Percentiles rank a stretch among this genome's conserved stretches.
phyloP scores from a whole-genome alignment of 2,888 invertebrate genomes.

The Ornithoptera priamus region DNA sequence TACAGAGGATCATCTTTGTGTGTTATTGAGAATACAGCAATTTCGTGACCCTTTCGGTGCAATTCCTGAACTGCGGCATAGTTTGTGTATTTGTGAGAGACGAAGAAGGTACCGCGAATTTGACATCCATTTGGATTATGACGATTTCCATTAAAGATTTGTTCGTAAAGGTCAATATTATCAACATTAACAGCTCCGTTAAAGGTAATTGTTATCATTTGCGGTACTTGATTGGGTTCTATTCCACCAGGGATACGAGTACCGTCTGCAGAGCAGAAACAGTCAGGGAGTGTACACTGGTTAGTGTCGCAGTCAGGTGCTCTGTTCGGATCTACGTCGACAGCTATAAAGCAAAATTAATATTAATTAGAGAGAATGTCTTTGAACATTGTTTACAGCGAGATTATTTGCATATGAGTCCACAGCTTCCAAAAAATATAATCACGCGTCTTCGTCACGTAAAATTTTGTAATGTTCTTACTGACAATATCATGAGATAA shows the following conservation, averaged over 20 bases:
- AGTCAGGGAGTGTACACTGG: conserved; percentile 93
- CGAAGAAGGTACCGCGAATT: conserved; percentile 94
- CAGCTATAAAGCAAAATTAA: conserved; percentile 80
- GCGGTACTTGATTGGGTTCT: conserved; percentile 92
- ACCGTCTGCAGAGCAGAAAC: conserved; percentile 95
- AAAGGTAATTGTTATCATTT: conserved; percentile 96
- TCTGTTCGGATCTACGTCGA: conserved; percentile 93
- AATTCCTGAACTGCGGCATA: conserved; percentile 94
- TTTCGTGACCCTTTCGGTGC: conserved; percentile 94
- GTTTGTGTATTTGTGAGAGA: conserved; percentile 95
- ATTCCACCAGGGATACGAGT: conserved; percentile 92
- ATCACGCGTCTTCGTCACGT: too few relatives aligned
- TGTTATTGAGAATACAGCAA: conserved; percentile 93
- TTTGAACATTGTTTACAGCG: neutral
- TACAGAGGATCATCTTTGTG: conserved; percentile 96
- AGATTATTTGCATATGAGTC: too few relatives aligned
- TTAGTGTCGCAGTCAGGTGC: conserved; percentile 95
- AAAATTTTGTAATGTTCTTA: too few relatives aligned
- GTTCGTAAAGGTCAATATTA: conserved; percentile 95
- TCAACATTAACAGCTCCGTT: conserved; percentile 96
- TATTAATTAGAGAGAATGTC: neutral
- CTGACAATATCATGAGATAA: too few relatives aligned
- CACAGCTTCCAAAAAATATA: too few relatives aligned
- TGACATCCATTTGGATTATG: conserved; percentile 94
- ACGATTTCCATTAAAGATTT: conserved; percentile 91